phyloP scores from a whole-genome alignment of 2,797 vertebrate species.

The Bufotes viridis region DNA sequence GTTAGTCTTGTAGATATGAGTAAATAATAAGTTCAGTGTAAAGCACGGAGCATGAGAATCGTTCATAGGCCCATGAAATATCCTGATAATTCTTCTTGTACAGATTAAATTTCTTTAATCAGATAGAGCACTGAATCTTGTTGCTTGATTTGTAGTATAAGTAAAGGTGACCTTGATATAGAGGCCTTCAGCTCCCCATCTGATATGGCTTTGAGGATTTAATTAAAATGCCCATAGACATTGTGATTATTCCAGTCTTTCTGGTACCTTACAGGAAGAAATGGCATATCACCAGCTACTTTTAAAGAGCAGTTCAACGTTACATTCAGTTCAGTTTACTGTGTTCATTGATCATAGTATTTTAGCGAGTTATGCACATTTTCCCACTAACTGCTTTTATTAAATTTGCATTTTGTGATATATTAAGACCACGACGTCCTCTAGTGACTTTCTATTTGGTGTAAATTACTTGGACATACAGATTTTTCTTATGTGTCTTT shows the following conservation, averaged over 20 bases:
- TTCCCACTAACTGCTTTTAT: slow-evolving; percentile 4
- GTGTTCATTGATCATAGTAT: slow-evolving; percentile 14
- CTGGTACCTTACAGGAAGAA: slow-evolving; percentile 24
- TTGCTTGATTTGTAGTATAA: slow-evolving; percentile 21
- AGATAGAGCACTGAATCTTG: slow-evolving; percentile 27
- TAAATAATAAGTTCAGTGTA: slow-evolving; percentile 29
- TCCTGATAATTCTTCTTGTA: slow-evolving; percentile 18
- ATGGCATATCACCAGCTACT: slow-evolving; percentile 22
- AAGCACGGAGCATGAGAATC: slow-evolving; percentile 2
- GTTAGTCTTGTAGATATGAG: slow-evolving; percentile 34
- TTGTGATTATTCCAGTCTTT: slow-evolving; percentile 18
- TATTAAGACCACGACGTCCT: background rate
- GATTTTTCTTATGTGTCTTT: background rate
- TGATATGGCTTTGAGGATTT: slow-evolving; percentile 32
- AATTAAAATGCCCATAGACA: slow-evolving; percentile 37
- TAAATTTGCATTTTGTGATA: slow-evolving; percentile 20
- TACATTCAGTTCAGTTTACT: slow-evolving; percentile 15
- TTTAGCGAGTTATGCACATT: slow-evolving; percentile 11
- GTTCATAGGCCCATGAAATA: slow-evolving; percentile 15
- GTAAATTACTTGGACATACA: background rate
- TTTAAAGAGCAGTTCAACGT: slow-evolving; percentile 16
- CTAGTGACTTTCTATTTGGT: background rate
- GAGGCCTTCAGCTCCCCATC: slow-evolving; percentile 25
- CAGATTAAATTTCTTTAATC: slow-evolving; percentile 32
- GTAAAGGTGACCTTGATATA: slow-evolving; percentile 30